Conservation (phyloP, 2,113 vertebrate genomes). For the Urocynchramus pylzowi region DNA sequence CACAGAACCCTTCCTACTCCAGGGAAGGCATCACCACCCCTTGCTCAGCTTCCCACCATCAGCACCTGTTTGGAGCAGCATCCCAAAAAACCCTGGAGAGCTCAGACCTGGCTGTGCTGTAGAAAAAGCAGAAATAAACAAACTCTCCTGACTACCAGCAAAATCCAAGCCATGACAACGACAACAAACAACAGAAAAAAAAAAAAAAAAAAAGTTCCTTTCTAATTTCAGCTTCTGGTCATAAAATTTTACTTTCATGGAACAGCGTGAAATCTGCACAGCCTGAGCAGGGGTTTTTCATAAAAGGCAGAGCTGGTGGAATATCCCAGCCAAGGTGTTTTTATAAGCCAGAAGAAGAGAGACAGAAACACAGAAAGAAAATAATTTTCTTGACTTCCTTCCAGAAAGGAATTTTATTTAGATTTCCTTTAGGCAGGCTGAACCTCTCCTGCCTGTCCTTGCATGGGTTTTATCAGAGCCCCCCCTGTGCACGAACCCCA, state of each 20-base stretch:
- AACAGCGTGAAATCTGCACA: conserved; percentile 42
- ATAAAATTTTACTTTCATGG: conserved; percentile 57
- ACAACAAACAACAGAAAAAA: not conserved
- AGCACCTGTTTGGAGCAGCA: not conserved
- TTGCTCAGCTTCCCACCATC: not conserved
- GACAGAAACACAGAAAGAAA: conserved; percentile 55
- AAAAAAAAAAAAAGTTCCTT: not conserved
- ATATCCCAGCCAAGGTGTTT: conserved; percentile 52
- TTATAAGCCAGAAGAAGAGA: conserved; percentile 55
- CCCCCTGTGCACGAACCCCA: not conserved
- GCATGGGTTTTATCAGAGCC: not conserved
- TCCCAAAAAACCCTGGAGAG: not conserved
- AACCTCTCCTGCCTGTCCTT: not conserved
- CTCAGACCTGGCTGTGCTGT: not conserved
- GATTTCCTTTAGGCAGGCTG: not conserved
- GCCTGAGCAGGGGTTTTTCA: not conserved
- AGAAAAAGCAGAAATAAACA: not conserved
- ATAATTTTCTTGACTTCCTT: conserved; percentile 56
- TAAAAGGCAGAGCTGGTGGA: conserved; percentile 38
- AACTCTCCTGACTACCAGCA: not conserved
- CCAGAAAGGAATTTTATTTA: conserved; percentile 49
- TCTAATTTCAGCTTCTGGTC: conserved; percentile 56
- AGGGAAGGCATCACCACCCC: not conserved
- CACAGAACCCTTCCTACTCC: not conserved
- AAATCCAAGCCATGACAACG: not conserved